Evolutionary conservation across 1,140 invertebrate genomes (phyloP), one percentile per base, ranked within the genome.

Genomic region (Aphaenogaster floridana): DNA sequence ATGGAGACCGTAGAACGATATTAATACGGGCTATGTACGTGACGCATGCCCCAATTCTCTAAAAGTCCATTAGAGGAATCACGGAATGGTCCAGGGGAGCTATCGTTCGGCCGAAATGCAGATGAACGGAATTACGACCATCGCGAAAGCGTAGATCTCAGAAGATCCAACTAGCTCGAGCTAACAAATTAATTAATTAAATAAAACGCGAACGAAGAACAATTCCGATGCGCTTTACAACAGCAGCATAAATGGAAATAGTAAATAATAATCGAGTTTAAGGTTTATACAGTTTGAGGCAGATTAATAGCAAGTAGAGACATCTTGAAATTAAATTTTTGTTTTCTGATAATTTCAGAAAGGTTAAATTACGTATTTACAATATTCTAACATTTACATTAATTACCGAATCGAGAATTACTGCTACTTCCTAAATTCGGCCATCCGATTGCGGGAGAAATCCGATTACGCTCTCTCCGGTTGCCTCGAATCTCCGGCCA

Each of bases 41-140:
- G 86, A 92, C 88, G 85, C 81, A 91, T 92, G 87, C 79, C 88
- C 91, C 90, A 91, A 91, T 92, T 91, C 90, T 83, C 91, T 79
- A 86, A 92, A 91, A 89, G 87, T 91, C 89, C 89, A 92, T 92
- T 92, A 91, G 89, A 88, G 83, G 80, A 85, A 86, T 80, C 86
- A 76, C 59, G 88, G 36, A 52, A 57, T 57, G 86, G 79, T 54
- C 57, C 71, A 52, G 48, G 42, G 64, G 69, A 79, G 59, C 48
- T 64, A 72, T 69, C 68, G 57, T 74, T 84, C 54, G 76, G 48
- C 45, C 76, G 15, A 57, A 76, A 85, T 85, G 71, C 48, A 71
- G 34, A 71, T 86, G 64, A 45, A 28, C 11, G n/a, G 17, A 76
- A 63, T 61, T 84, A 76, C 42, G 42, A 9, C 7, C 28, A 17